Evolutionary conservation across 2,113 vertebrate genomes (phyloP), one percentile per base, ranked within the genome.

Genomic region (Bambusicola thoracicus): DNA sequence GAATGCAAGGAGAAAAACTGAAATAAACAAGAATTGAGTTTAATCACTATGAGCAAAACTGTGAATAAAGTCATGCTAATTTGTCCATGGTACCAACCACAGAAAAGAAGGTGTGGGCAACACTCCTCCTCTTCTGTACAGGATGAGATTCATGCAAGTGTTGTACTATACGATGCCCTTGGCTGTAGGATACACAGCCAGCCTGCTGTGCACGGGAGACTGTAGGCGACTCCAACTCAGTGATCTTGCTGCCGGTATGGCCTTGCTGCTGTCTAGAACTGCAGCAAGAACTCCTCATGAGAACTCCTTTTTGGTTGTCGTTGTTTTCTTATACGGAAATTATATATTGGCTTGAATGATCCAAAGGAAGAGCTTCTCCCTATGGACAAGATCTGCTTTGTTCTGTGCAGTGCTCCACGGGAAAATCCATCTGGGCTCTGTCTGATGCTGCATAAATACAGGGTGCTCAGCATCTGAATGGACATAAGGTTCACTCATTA

Each of bases 391-490:
- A 34, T 27, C 38, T 61, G 15, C 34, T 49, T 30, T 83, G 32
- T 51, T n/a, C 44, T 53, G 27, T 34, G 34, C 51, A 41, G 29
- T 0, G 1, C 4, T 0, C 14, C 13, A 4, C 30, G 27, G 13
- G 38, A 69, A 90, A 77, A 77, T 40, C 72, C 25, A 32, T 8
- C 48, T 49, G 72, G 43, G 34, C 3, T 92, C n/a, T n/a, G 44
- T 7, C 8, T 6, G 2, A 40, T 19, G 27, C 21, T 46, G 3
- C 13, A 22, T 0, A 2, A 86, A 83, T 0, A 0, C 4, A 32
- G 10, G 2, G 1, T 43, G 17, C 36, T 29, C 34, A 63, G 29
- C 32, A 72, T 15, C 20, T 81, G 46, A 85, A 63, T 2, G 46
- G 30, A 76, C 1, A 1, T 13, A 27, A 77, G 8, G 49, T 77